These are phyloP conservation scores for Chaetops frenatus DNA, from an alignment of 2,113 vertebrate genomes.

Conservation along the genomic window DNA sequence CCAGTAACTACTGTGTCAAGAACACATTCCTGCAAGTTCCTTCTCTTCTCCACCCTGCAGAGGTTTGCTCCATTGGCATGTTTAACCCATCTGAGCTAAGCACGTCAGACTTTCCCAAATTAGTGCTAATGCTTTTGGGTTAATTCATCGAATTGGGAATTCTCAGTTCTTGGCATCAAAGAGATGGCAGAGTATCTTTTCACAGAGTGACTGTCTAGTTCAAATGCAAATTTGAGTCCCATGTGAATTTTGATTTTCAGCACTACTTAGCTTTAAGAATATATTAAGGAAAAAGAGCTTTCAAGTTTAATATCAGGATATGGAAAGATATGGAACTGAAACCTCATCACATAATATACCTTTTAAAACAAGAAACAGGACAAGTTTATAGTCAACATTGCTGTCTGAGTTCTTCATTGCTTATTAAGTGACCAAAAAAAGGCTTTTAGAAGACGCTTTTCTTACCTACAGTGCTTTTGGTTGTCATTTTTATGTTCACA, in stretches of 20 bases:
- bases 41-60: not conserved
- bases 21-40: not conserved
- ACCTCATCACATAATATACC: not conserved
- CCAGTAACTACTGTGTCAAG: not conserved
- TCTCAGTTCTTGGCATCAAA: constrained; percentile 21
- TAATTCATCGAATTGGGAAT: constrained; percentile 18
- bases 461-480: not conserved
- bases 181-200: not conserved
- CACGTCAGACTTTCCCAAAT: not conserved
- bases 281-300: constrained; percentile 10
- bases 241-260: constrained; percentile 38
- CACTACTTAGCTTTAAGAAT: constrained; percentile 38
- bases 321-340: not conserved
- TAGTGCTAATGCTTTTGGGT: constrained; percentile 35
- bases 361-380: not conserved
- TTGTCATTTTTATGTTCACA: not conserved
- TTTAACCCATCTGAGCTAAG: not conserved
- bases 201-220: not conserved
- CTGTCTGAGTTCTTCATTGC: not conserved
- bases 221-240: constrained; percentile 39
- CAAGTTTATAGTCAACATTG: not conserved
- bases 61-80: not conserved
- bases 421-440: not conserved
- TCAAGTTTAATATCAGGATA: constrained; percentile 19
- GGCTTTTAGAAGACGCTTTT: not conserved